A percentile compares a stretch with the other conserved stretches of the same genome.
Conservation (phyloP, 2,888 invertebrate species). For the Eugnorisma glareosa region DNA sequence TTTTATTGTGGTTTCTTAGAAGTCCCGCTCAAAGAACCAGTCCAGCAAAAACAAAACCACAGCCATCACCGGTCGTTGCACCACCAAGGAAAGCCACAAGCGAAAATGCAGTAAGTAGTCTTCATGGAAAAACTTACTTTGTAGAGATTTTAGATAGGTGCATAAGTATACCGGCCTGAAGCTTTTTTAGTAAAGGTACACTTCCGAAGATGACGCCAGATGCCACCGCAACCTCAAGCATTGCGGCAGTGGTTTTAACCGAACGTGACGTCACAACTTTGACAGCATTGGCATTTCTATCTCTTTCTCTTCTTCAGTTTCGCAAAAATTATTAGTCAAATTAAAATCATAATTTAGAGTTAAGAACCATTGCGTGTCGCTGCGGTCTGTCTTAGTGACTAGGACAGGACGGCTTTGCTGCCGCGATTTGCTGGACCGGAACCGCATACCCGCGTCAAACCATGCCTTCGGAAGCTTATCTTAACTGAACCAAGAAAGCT, state of each 20-base stretch:
- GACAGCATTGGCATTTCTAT: neutral
- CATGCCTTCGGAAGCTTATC: neutral
- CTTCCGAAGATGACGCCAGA: neutral
- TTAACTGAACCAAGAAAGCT: neutral
- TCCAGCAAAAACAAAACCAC: slow-evolving; percentile 73
- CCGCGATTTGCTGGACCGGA: neutral
- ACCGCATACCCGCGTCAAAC: neutral
- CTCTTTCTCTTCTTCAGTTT: neutral
- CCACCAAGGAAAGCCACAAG: slow-evolving; percentile 73
- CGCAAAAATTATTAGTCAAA: neutral
- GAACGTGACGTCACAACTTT: too few species aligned
- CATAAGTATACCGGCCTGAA: neutral
- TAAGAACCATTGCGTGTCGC: neutral
- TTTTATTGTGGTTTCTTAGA: slow-evolving; percentile 54
- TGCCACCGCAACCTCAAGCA: neutral
- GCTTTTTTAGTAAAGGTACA: neutral
- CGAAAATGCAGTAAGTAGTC: slow-evolving; percentile 80
- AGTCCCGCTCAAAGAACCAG: slow-evolving; percentile 69
- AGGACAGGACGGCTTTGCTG: neutral
- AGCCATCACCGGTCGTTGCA: slow-evolving; percentile 55
- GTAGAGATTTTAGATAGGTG: neutral
- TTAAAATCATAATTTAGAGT: neutral
- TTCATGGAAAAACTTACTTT: neutral
- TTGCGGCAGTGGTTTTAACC: neutral
- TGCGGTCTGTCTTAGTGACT: neutral